Percentiles rank a stretch among this genome's conserved stretches.
These are phyloP conservation scores for Erythrolamprus reginae DNA, from an alignment of 2,113 vertebrate genomes.

Conservation along the genomic window DNA sequence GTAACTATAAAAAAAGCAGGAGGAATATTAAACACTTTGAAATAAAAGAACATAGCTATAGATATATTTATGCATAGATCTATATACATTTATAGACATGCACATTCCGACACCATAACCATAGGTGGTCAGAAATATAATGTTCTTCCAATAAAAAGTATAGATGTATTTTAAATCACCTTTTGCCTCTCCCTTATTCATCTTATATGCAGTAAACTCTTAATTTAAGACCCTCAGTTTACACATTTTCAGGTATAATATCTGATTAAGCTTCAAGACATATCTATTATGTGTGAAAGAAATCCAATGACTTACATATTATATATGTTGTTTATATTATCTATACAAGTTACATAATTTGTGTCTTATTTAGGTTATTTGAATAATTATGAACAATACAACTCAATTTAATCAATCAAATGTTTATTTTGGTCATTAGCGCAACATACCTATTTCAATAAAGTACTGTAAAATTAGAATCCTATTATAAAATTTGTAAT, in stretches of 20 bases:
- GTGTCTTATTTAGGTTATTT: background rate
- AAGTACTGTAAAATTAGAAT: background rate
- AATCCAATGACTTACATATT: background rate
- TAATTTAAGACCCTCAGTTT: background rate
- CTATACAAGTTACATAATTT: background rate
- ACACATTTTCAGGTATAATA: background rate
- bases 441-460: background rate
- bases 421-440: background rate
- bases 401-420: background rate
- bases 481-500: background rate
- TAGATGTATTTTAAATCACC: conserved; percentile 44
- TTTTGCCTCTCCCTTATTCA: conserved; percentile 35
- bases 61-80: background rate
- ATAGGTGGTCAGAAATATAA: background rate
- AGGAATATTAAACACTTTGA: conserved; percentile 22
- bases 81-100: background rate
- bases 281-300: background rate
- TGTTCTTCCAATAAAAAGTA: conserved; percentile 20
- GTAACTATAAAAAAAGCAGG: conserved; percentile 46
- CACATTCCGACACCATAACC: background rate
- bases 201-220: background rate
- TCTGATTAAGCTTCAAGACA: background rate
- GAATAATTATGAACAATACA: background rate
- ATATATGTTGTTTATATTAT: background rate
- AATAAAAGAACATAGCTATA: conserved; percentile 42